phyloP scores from a whole-genome alignment of 2,113 vertebrate genomes.

The Coryphaenoides rupestris region DNA sequence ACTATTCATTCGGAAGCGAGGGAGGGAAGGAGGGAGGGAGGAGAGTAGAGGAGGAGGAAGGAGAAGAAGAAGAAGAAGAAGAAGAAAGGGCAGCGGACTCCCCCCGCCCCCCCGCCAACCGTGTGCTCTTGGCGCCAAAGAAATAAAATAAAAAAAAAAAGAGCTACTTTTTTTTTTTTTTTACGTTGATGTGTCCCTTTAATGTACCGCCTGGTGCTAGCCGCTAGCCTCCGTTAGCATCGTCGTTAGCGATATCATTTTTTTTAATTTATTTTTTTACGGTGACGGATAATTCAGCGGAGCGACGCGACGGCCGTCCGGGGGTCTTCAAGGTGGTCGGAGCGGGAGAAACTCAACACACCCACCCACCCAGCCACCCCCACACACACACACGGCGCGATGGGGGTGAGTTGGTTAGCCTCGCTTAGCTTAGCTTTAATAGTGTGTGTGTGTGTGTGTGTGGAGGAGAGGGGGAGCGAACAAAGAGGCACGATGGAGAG shows the following conservation, averaged over 20 bases:
- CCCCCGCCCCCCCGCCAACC: too few species aligned
- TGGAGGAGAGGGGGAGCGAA: conserved; percentile 1
- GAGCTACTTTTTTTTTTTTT: too few species aligned
- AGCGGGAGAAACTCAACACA: conserved; percentile 5
- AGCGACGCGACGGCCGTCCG: not conserved
- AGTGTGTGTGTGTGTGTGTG: conserved; percentile 6
- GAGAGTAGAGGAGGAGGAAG: conserved; percentile 6
- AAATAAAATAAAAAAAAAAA: conserved; percentile 21
- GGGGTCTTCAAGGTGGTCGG: conserved; percentile 35
- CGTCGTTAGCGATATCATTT: conserved; percentile 37
- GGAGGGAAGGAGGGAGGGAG: conserved; percentile 25
- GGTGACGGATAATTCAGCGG: too few species aligned
- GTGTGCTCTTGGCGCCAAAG: conserved; percentile 60
- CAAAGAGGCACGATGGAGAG: conserved; percentile 24
- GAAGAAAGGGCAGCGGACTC: conserved; percentile 36
- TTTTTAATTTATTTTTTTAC: too few species aligned
- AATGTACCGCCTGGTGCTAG: not conserved
- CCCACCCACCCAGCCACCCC: too few species aligned
- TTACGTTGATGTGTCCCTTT: too few species aligned
- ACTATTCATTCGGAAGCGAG: conserved; percentile 32
- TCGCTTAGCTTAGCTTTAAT: too few species aligned
- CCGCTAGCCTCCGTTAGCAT: conserved; percentile 8
- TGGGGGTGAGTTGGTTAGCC: conserved; percentile 61
- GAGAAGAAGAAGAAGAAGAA: conserved; percentile 5
- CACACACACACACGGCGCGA: conserved; percentile 43